These are phyloP conservation scores for Heterodera filipjevi DNA, from an alignment of 2,888 invertebrate genomes.

Conservation along the genomic window DNA sequence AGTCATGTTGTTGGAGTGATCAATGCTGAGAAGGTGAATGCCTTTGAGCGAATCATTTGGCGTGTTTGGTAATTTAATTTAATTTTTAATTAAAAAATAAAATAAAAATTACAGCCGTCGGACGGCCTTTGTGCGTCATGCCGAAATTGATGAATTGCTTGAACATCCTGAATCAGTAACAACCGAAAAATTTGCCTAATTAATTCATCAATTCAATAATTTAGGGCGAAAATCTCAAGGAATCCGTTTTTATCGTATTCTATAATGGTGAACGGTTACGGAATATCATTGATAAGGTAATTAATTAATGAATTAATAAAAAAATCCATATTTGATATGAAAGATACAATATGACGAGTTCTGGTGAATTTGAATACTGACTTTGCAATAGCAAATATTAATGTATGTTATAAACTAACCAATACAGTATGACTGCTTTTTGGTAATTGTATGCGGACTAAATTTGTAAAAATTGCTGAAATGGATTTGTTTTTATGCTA, in stretches of 20 bases:
- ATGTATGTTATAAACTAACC: too few species aligned
- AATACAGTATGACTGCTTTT: too few species aligned
- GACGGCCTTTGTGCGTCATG: conserved; percentile 73
- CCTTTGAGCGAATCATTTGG: conserved; percentile 97
- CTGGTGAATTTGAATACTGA: too few species aligned
- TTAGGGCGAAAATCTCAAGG: conserved; percentile 91
- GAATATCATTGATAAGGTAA: conserved; percentile 84
- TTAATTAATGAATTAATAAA: too few species aligned
- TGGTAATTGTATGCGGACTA: too few species aligned
- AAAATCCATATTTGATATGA: too few species aligned
- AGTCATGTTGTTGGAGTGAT: conserved; percentile 98
- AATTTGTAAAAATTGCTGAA: too few species aligned
- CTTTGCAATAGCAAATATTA: too few species aligned
- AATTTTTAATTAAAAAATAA: conserved; percentile 32
- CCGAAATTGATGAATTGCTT: conserved; percentile 87
- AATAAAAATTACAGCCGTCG: conserved; percentile 32
- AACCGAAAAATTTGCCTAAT: neutral
- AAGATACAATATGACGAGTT: too few species aligned
- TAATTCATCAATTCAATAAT: neutral
- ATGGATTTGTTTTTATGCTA: too few species aligned
- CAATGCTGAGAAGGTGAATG: conserved; percentile 85
- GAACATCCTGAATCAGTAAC: conserved; percentile 90
- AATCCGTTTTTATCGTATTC: conserved; percentile 82
- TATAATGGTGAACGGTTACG: conserved; percentile 93
- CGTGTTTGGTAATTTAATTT: conserved; percentile 76